These are phyloP conservation scores for Ormyrus labotus DNA, from an alignment of 2,888 invertebrate genomes.

Conservation along the genomic window DNA sequence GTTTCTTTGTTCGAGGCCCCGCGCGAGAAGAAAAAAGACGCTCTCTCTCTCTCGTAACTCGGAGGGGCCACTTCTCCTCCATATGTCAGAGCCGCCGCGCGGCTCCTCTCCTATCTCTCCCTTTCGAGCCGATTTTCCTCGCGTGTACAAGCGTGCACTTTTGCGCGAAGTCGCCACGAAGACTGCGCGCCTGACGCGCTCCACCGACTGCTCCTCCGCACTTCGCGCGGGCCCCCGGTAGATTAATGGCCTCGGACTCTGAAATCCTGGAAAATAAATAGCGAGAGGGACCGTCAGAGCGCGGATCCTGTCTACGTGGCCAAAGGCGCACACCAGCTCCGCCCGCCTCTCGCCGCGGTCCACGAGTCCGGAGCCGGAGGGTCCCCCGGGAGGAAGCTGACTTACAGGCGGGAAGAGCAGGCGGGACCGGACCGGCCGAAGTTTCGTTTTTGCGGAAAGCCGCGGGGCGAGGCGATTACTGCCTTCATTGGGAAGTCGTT, in stretches of 20 bases:
- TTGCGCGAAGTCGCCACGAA: constrained; percentile 54
- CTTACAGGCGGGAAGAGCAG: too few species aligned
- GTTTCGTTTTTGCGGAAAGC: background rate
- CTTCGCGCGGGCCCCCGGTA: constrained; percentile 61
- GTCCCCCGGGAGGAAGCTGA: too few species aligned
- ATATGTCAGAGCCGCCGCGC: constrained; percentile 14
- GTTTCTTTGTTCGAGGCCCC: constrained; percentile 36
- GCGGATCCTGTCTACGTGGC: constrained; percentile 62
- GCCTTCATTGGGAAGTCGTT: constrained; percentile 54
- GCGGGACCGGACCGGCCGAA: too few species aligned
- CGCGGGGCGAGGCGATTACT: constrained; percentile 58
- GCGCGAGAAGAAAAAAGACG: constrained; percentile 5
- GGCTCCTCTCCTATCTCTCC: background rate
- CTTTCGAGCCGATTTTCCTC: constrained; percentile 4
- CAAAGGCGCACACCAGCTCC: constrained; percentile 54
- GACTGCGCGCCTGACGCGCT: constrained; percentile 73
- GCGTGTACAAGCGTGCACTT: background rate
- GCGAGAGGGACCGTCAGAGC: constrained; percentile 62
- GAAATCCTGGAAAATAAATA: constrained; percentile 76
- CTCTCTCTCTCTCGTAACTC: background rate
- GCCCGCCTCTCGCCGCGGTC: constrained; percentile 22
- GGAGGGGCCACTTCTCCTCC: background rate
- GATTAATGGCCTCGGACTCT: constrained; percentile 75
- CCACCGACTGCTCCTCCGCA: constrained; percentile 68
- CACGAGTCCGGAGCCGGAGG: too few species aligned